These are phyloP conservation scores for Cheiracanthium punctorium DNA, from an alignment of 2,888 invertebrate species.

Conservation along the genomic window DNA sequence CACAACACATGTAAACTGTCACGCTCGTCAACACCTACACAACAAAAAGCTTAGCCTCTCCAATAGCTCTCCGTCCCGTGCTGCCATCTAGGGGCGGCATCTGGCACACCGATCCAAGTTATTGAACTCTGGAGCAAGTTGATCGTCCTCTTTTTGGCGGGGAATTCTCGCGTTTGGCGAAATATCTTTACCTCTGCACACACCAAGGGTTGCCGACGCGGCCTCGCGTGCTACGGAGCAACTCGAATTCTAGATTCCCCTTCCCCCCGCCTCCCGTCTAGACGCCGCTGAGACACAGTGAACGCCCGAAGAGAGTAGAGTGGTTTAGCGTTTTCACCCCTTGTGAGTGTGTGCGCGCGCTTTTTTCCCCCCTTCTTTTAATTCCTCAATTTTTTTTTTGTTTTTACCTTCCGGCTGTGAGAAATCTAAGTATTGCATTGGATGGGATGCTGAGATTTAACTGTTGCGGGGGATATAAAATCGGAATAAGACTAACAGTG, in stretches of 20 bases:
- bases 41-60: neutral
- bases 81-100: slow-evolving; percentile 41
- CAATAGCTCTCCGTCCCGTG: neutral
- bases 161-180: slow-evolving; percentile 41
- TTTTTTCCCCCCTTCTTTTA: too few relatives aligned
- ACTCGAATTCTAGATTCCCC: slow-evolving; percentile 47
- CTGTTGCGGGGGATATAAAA: neutral
- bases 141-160: slow-evolving; percentile 30
- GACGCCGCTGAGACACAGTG: slow-evolving; percentile 61
- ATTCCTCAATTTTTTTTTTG: too few relatives aligned
- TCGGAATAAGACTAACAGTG: too few relatives aligned
- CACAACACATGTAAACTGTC: slow-evolving; percentile 26
- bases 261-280: slow-evolving; percentile 34
- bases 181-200: slow-evolving; percentile 23
- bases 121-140: slow-evolving; percentile 51
- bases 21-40: slow-evolving; percentile 26
- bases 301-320: slow-evolving; percentile 45
- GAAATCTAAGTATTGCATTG: slow-evolving; percentile 23
- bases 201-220: slow-evolving; percentile 41
- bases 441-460: slow-evolving; percentile 19
- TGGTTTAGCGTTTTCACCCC: slow-evolving; percentile 44
- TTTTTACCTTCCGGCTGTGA: neutral
- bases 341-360: neutral
- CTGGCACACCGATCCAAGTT: slow-evolving; percentile 10
- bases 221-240: slow-evolving; percentile 54